phyloP scores from a whole-genome alignment of 2,888 invertebrate genomes.

The Caenorhabditis wallacei region DNA sequence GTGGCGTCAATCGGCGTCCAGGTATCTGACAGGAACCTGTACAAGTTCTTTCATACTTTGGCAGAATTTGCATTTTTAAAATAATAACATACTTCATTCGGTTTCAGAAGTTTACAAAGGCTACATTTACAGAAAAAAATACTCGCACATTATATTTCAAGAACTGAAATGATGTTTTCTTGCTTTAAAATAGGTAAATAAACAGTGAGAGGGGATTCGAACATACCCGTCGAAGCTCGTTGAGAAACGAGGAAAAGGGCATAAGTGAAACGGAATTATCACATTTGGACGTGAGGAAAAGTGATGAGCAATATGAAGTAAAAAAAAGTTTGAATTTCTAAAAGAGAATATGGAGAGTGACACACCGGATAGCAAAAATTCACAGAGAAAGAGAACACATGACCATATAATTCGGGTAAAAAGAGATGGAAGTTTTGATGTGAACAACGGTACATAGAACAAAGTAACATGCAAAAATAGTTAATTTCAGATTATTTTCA shows the following conservation, averaged over 20 bases:
- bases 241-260: slow-evolving; percentile 1
- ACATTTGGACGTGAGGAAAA: slow-evolving; percentile 25
- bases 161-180: slow-evolving; percentile 49
- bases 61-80: background rate
- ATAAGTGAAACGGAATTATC: slow-evolving; percentile 51
- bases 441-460: slow-evolving; percentile 44
- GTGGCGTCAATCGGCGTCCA: background rate
- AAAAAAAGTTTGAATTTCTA: background rate
- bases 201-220: slow-evolving; percentile 12
- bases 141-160: slow-evolving; percentile 50
- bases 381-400: slow-evolving; percentile 55
- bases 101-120: slow-evolving; percentile 18
- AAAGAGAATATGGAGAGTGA: slow-evolving; percentile 7
- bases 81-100: slow-evolving; percentile 28
- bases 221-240: slow-evolving; percentile 29
- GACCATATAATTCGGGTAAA: slow-evolving; percentile 58
- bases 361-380: slow-evolving; percentile 42
- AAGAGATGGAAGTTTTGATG: background rate
- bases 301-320: slow-evolving; percentile 34
- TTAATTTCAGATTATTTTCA: background rate
- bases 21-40: slow-evolving; percentile 40
- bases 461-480: slow-evolving; percentile 11
- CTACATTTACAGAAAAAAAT: slow-evolving; percentile 39
- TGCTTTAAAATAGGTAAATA: slow-evolving; percentile 2
- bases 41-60: background rate